A percentile compares a stretch with the other conserved stretches of the same genome.
These are phyloP conservation scores for Phthorimaea operculella DNA, from an alignment of 1,140 invertebrate species.

Conservation along the genomic window DNA sequence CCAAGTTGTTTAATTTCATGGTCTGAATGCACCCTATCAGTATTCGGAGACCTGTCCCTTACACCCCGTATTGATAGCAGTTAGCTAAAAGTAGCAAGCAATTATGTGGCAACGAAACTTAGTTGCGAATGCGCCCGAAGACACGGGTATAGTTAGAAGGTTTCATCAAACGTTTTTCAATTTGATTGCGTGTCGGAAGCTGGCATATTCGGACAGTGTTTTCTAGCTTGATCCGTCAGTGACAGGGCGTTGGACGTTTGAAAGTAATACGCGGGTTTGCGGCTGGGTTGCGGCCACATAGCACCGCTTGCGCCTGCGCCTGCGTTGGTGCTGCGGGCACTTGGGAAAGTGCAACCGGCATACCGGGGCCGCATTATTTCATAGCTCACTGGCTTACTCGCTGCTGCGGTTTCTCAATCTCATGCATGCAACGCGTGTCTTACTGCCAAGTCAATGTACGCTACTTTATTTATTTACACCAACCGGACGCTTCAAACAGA, in stretches of 20 bases:
- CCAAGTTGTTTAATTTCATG: no score
- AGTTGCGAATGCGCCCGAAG: no score
- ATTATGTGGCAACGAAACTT: no score
- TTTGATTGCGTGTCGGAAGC: neutral
- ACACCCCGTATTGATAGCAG: no score
- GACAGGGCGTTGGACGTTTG: no score
- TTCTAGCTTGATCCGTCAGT: neutral
- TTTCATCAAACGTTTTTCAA: no score
- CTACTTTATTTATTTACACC: conserved; percentile 1
- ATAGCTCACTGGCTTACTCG: conserved; percentile 52
- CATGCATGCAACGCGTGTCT: conserved; percentile 16
- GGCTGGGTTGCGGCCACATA: neutral
- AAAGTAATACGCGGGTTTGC: neutral
- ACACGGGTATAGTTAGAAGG: no score
- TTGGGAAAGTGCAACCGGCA: conserved; percentile 51
- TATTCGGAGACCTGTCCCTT: no score
- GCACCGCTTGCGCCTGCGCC: neutral
- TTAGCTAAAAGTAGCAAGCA: no score
- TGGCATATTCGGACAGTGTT: neutral
- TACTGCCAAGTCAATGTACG: neutral
- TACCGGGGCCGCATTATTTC: conserved; percentile 50
- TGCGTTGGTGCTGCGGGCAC: neutral
- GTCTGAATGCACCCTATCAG: no score
- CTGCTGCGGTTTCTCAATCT: conserved; percentile 41
- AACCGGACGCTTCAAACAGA: neutral